phyloP scores from a whole-genome alignment of 92 coral and sea anemone genomes.

The Phymanthus crucifer region DNA sequence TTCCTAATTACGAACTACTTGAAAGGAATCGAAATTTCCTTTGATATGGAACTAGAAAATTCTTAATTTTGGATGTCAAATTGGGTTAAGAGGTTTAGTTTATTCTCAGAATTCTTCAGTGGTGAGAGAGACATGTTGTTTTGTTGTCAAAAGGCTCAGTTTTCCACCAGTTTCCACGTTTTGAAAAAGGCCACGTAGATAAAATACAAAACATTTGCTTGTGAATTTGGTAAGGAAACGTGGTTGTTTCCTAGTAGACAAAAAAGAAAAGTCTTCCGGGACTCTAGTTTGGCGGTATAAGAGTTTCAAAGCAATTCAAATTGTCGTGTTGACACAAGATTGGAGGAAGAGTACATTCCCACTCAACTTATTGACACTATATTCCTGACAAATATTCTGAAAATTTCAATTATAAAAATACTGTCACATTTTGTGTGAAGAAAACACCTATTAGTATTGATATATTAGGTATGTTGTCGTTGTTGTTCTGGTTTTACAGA shows the following conservation, averaged over 20 bases:
- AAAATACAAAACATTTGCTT: constrained; percentile 14
- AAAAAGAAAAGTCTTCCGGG: neutral
- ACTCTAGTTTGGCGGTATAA: neutral
- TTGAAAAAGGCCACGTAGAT: constrained; percentile 24
- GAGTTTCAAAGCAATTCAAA: neutral
- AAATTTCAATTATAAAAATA: constrained; percentile 6
- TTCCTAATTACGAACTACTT: neutral
- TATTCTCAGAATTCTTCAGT: constrained; percentile 13
- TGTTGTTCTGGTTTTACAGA: neutral
- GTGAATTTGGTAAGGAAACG: constrained; percentile 14
- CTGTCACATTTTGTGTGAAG: neutral
- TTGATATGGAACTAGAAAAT: neutral
- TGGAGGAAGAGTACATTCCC: constrained; percentile 1
- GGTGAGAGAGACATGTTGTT: neutral
- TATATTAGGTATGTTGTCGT: neutral
- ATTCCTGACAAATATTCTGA: constrained; percentile 14
- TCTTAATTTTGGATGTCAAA: neutral
- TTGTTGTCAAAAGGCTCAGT: constrained; percentile 6
- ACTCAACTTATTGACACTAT: constrained; percentile 13
- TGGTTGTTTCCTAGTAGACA: constrained; percentile 2
- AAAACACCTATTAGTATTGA: neutral
- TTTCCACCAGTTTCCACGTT: constrained; percentile 45
- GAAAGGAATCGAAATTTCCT: neutral
- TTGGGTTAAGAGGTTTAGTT: neutral
- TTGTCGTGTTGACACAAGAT: constrained; percentile 1